Evolutionary conservation across 2,113 vertebrate genomes (phyloP).

Genomic region (Corythornis cristatus): DNA sequence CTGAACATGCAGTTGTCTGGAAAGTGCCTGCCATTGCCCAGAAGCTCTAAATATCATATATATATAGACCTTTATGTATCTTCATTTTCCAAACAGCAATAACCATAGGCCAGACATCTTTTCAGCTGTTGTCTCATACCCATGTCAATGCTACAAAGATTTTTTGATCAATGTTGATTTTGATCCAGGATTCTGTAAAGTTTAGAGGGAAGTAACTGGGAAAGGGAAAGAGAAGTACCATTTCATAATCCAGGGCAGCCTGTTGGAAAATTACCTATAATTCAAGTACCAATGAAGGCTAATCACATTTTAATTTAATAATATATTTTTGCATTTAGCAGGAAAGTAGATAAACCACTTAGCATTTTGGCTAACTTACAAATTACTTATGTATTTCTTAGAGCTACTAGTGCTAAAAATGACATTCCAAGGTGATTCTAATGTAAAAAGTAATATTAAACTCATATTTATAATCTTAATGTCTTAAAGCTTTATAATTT

Average conservation of each 20-base stretch:
- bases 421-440: background rate
- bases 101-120: background rate
- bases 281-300: background rate
- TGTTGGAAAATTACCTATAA: background rate
- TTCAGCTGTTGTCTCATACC: background rate
- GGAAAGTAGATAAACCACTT: background rate
- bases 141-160: background rate
- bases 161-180: background rate
- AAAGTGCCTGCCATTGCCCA: constrained; percentile 2
- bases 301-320: background rate
- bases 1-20: constrained; percentile 32
- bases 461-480: background rate
- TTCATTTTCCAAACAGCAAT: constrained; percentile 52
- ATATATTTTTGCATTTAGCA: background rate
- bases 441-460: background rate
- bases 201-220: background rate
- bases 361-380: background rate
- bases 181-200: background rate
- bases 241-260: background rate
- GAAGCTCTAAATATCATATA: background rate
- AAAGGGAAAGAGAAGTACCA: background rate
- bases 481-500: background rate
- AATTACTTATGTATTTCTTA: background rate
- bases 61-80: background rate
- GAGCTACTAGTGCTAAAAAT: background rate